A percentile compares a stretch with the other conserved stretches of the same genome.
Evolutionary conservation across 2,888 invertebrate genomes (phyloP).

Genomic region (Agonopterix heracliana): DNA sequence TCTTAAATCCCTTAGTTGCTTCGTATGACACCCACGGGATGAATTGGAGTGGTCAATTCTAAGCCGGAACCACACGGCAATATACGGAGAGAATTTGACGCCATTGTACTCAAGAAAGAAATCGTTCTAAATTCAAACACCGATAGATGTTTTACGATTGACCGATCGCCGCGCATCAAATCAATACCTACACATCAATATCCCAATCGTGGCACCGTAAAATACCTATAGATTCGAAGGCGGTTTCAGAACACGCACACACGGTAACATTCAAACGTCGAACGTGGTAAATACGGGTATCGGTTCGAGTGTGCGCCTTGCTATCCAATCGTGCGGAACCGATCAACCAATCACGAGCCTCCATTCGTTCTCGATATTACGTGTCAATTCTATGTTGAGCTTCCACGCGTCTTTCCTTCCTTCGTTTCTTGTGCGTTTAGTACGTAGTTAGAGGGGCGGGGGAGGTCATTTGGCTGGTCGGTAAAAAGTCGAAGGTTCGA

Average conservation of each 20-base stretch:
- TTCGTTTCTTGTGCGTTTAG: conserved; percentile 2
- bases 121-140: conserved; percentile 27
- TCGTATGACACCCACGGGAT: too few relatives aligned
- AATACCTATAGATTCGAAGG: conserved; percentile 56
- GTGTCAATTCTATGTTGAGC: conserved; percentile 27
- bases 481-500: conserved; percentile 52
- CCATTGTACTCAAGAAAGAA: background rate
- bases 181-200: conserved; percentile 27
- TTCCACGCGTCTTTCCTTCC: conserved; percentile 18
- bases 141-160: conserved; percentile 19
- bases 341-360: conserved; percentile 70
- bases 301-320: conserved; percentile 78
- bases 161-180: conserved; percentile 28
- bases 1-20: too few relatives aligned
- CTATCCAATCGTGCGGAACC: conserved; percentile 74
- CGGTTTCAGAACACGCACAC: conserved; percentile 45
- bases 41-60: too few relatives aligned
- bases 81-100: too few relatives aligned
- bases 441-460: conserved; percentile 18
- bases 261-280: conserved; percentile 38
- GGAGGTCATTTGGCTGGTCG: conserved; percentile 26
- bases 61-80: too few relatives aligned
- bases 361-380: conserved; percentile 53
- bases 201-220: conserved; percentile 35
- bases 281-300: conserved; percentile 45